phyloP scores from a whole-genome alignment of 2,113 vertebrate genomes.

The Malurus cyaneus region DNA sequence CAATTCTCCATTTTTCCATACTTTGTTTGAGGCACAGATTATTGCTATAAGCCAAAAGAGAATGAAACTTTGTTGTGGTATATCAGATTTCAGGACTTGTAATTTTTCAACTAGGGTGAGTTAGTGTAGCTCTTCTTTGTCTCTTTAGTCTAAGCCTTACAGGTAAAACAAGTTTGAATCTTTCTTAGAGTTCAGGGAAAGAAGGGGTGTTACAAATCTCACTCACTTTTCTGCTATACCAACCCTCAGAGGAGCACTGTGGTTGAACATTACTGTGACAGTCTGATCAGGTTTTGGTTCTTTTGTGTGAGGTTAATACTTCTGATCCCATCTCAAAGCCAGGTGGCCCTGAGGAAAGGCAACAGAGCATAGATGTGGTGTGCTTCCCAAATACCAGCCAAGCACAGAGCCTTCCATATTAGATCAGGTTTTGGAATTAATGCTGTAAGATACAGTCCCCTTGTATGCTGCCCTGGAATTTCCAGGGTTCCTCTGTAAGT shows the following conservation, averaged over 20 bases:
- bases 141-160: neutral
- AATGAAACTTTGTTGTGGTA: neutral
- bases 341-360: neutral
- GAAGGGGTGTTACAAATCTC: neutral
- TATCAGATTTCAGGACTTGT: neutral
- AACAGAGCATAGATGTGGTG: neutral
- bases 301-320: neutral
- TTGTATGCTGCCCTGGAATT: neutral
- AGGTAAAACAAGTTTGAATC: neutral
- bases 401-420: neutral
- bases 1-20: neutral
- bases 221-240: neutral
- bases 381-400: neutral
- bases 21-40: neutral
- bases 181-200: neutral
- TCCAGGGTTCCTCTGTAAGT: neutral
- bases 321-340: neutral
- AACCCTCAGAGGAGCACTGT: neutral
- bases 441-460: neutral
- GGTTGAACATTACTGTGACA: neutral
- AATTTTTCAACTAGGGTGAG: neutral
- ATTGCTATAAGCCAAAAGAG: neutral
- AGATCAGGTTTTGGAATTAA: neutral
- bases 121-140: neutral
- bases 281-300: neutral